Conservation (phyloP, 2,888 invertebrate species). For the Mactromeris polynyma region DNA sequence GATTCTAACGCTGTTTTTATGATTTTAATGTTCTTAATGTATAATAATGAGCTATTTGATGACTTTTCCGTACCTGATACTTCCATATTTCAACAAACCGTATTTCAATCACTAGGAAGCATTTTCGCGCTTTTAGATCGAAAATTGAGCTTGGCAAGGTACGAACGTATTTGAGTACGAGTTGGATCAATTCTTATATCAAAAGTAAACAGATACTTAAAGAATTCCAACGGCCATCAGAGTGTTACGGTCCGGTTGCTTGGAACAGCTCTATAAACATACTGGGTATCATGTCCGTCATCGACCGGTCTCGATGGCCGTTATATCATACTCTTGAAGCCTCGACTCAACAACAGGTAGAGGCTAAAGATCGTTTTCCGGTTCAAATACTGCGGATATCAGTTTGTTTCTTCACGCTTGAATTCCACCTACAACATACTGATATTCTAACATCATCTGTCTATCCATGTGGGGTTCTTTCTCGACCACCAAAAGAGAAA, state of each 20-base stretch:
- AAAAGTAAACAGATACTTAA: constrained; percentile 40
- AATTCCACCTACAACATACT: neutral
- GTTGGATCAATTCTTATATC: constrained; percentile 29
- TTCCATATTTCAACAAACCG: constrained; percentile 37
- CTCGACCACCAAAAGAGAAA: neutral
- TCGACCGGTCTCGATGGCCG: neutral
- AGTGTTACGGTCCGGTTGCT: constrained; percentile 31
- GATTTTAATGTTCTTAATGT: constrained; percentile 63
- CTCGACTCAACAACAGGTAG: neutral
- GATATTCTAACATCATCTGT: neutral
- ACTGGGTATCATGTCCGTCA: constrained; percentile 30
- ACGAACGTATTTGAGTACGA: neutral
- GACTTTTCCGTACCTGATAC: constrained; percentile 37
- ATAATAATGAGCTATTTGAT: constrained; percentile 63
- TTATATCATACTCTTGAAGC: constrained; percentile 21
- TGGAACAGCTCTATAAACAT: constrained; percentile 20
- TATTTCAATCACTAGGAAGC: constrained; percentile 29
- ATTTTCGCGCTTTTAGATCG: constrained; percentile 25
- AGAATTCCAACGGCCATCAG: constrained; percentile 29
- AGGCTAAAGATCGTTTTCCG: constrained; percentile 3
- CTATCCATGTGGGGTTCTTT: neutral
- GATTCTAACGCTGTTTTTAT: constrained; percentile 54
- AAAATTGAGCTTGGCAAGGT: constrained; percentile 27
- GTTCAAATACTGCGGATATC: neutral
- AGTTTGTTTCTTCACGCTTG: constrained; percentile 21